phyloP scores from a whole-genome alignment of 2,797 vertebrate genomes.

The Emydoidea blandingii region DNA sequence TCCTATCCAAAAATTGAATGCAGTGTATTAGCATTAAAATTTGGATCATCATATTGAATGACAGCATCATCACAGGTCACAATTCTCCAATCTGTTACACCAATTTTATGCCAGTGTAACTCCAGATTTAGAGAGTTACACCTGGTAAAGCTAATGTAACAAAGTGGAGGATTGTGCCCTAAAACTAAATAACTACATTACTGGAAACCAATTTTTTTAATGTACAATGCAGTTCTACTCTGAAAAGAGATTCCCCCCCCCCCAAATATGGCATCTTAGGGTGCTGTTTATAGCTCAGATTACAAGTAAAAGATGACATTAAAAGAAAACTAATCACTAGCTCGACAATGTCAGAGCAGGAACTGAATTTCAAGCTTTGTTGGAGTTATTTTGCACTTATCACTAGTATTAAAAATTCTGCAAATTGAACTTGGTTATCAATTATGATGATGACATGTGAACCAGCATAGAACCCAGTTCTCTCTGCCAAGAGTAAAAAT shows the following conservation, averaged over 20 bases:
- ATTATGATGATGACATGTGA: background rate
- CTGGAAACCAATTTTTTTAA: background rate
- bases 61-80: background rate
- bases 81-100: background rate
- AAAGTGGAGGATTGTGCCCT: background rate
- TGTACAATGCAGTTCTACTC: background rate
- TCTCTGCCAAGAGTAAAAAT: background rate
- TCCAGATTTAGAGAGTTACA: background rate
- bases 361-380: background rate
- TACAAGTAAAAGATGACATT: background rate
- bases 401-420: background rate
- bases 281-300: background rate
- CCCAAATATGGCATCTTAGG: background rate
- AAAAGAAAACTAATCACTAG: background rate
- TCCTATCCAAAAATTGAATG: slow-evolving; percentile 40
- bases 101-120: background rate
- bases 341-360: rapidly evolving
- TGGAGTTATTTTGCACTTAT: background rate
- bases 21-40: slow-evolving; percentile 41
- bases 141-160: background rate
- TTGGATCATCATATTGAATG: slow-evolving; percentile 44
- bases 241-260: background rate
- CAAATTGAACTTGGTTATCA: background rate
- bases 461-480: background rate
- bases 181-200: rapidly evolving